Evolutionary conservation across 2,888 invertebrate species (phyloP).

Genomic region (Hirtodrosophila cameraria): DNA sequence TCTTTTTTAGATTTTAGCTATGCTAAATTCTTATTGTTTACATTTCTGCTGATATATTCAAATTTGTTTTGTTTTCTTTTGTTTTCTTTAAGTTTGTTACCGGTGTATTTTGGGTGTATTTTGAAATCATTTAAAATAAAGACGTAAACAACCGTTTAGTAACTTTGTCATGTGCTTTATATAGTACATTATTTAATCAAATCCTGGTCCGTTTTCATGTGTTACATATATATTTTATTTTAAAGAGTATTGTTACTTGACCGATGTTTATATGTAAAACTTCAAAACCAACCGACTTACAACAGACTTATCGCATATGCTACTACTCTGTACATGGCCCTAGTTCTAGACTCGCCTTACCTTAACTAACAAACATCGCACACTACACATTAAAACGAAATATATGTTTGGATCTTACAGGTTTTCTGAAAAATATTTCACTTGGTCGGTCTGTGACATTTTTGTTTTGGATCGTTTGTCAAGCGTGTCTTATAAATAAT

Average conservation of each 20-base stretch:
- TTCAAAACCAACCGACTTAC: slow-evolving; percentile 39
- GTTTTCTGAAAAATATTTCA: neutral
- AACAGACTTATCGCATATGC: slow-evolving; percentile 45
- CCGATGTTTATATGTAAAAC: slow-evolving; percentile 11
- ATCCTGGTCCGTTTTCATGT: slow-evolving; percentile 71
- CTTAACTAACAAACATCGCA: slow-evolving; percentile 50
- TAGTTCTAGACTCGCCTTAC: slow-evolving; percentile 31
- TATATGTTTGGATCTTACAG: slow-evolving; percentile 8
- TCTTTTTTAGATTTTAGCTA: slow-evolving; percentile 60
- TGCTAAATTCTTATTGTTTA: slow-evolving; percentile 73
- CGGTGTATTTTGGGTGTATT: slow-evolving; percentile 9
- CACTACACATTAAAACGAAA: slow-evolving; percentile 42
- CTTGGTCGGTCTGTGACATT: too few species aligned
- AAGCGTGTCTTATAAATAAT: slow-evolving; percentile 1
- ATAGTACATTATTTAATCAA: slow-evolving; percentile 63
- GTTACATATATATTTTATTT: slow-evolving; percentile 12
- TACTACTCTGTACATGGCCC: slow-evolving; percentile 61
- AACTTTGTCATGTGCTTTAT: slow-evolving; percentile 63
- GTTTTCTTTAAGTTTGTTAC: slow-evolving; percentile 21
- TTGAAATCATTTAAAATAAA: slow-evolving; percentile 33
- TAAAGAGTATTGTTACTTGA: slow-evolving; percentile 32
- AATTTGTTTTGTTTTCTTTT: slow-evolving; percentile 22
- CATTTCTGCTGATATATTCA: slow-evolving; percentile 61
- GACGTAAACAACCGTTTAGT: slow-evolving; percentile 72
- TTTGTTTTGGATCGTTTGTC: too few species aligned